These are phyloP conservation scores for Hemicrepidius hirtus DNA, from an alignment of 2,888 invertebrate species.

Conservation along the genomic window DNA sequence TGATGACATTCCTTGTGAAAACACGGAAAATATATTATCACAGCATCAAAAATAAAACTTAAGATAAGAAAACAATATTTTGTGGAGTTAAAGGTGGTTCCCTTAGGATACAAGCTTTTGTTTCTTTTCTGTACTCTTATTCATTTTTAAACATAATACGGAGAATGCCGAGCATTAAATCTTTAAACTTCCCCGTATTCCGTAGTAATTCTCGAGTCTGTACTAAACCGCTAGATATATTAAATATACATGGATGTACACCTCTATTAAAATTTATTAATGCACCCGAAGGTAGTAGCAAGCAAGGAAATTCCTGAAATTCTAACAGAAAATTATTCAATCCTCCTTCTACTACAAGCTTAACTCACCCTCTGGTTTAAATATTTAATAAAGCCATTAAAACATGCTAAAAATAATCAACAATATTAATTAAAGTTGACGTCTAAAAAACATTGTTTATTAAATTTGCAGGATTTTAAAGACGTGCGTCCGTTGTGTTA, in stretches of 20 bases:
- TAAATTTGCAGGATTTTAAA: too few relatives aligned
- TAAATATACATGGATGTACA: slow-evolving; percentile 23
- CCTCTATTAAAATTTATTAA: slow-evolving; percentile 37
- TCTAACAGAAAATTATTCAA: slow-evolving; percentile 14
- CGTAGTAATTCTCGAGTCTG: slow-evolving; percentile 25
- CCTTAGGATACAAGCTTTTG: not conserved
- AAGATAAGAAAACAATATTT: not conserved
- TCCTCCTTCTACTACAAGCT: not conserved
- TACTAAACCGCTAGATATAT: slow-evolving; percentile 27
- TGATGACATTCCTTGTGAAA: too few relatives aligned
- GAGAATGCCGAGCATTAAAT: slow-evolving; percentile 23
- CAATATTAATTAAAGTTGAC: too few relatives aligned
- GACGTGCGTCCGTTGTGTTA: too few relatives aligned
- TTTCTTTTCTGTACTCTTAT: not conserved
- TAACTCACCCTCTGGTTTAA: not conserved
- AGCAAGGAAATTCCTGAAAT: slow-evolving; percentile 7
- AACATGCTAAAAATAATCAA: too few relatives aligned
- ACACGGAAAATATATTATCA: too few relatives aligned
- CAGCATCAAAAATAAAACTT: not conserved
- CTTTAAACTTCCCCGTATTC: slow-evolving; percentile 23
- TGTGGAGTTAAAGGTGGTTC: not conserved
- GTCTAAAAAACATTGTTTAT: too few relatives aligned
- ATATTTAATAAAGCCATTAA: not conserved
- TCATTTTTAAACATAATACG: slow-evolving; percentile 22
- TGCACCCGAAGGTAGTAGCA: slow-evolving; percentile 13